phyloP scores from a whole-genome alignment of 2,113 vertebrate genomes.

The Dromas ardeola region DNA sequence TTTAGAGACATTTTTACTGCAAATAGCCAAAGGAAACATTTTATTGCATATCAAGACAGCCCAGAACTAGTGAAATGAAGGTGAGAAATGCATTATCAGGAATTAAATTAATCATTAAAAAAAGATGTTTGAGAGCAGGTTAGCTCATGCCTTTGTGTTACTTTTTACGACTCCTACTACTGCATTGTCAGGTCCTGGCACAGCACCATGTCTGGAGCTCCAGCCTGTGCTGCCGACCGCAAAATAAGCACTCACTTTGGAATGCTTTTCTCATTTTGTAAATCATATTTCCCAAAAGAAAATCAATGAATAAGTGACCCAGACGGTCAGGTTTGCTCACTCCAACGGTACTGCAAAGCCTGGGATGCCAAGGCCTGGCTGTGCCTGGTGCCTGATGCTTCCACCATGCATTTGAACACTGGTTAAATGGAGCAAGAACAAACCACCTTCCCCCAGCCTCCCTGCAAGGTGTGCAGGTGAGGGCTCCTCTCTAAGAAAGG shows the following conservation, averaged over 20 bases:
- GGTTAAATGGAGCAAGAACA: neutral
- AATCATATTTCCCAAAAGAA: neutral
- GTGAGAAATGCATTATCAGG: neutral
- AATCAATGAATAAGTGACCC: neutral
- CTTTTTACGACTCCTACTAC: conserved; percentile 20
- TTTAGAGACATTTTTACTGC: conserved; percentile 5
- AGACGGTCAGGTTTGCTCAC: neutral
- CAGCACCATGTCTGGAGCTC: neutral
- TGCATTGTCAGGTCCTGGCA: conserved; percentile 30
- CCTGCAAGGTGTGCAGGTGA: neutral
- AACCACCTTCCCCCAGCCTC: neutral
- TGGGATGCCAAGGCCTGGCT: neutral
- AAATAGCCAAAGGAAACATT: conserved; percentile 27
- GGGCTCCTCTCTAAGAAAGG: neutral
- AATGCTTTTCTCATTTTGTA: conserved; percentile 18
- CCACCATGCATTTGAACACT: neutral
- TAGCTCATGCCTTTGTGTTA: conserved; percentile 4
- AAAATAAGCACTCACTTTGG: neutral
- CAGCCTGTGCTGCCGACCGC: neutral
- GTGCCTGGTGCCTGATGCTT: neutral
- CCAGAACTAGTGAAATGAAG: conserved; percentile 10
- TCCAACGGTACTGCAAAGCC: neutral
- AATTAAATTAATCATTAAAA: neutral
- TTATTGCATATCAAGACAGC: neutral
- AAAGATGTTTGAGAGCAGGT: neutral